Evolutionary conservation across 2,113 vertebrate genomes (phyloP), one percentile per base, ranked within the genome.

Genomic region (Glareola pratincola): DNA sequence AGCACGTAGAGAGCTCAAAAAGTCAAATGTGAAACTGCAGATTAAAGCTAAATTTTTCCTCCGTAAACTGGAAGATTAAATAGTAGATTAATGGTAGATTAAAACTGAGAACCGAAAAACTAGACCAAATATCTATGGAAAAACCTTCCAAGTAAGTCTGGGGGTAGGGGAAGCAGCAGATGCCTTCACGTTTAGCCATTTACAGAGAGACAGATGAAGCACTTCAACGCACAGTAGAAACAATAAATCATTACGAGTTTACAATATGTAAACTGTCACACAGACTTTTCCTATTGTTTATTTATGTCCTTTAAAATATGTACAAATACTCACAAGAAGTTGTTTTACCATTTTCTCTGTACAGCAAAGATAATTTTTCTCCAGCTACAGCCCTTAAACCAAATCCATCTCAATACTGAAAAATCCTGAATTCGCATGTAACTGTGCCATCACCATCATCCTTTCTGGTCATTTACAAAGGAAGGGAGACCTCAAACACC

Each of bases 371-470:
- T 18, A 24, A 34, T 34, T n/a, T 34, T 36, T 67, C 56, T 5
- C 43, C 50, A 41, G 24, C 14, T 51, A 86, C 36, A 27, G 47
- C 36, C 66, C 56, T 63, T 68, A 43, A 83, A 23, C 14, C 54
- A 64, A 84, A 67, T 47, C 20, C 30, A 56, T 48, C 41, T 75
- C 54, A 54, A 27, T 17, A 29, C 17, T 36, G 41, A 90, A 64
- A 67, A 47, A 50, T 12, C 53, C 12, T 26, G 13, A 69, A 51
- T 47, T 41, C 29, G 8, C 37, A 9, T 1, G 16, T 77, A 78
- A 48, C 27, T 34, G 0, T 9, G 20, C 37, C 11, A 19, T 9
- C 41, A 30, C 12, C 2, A 0, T 14, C 34, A 36, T 6, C 37
- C 54, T 47, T 41, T 45, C 34, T 0, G 1, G 18, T 36, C 24